These are phyloP conservation scores for Tympanoctomys barrerae DNA, from an alignment of 2,797 vertebrate species.

Conservation along the genomic window DNA sequence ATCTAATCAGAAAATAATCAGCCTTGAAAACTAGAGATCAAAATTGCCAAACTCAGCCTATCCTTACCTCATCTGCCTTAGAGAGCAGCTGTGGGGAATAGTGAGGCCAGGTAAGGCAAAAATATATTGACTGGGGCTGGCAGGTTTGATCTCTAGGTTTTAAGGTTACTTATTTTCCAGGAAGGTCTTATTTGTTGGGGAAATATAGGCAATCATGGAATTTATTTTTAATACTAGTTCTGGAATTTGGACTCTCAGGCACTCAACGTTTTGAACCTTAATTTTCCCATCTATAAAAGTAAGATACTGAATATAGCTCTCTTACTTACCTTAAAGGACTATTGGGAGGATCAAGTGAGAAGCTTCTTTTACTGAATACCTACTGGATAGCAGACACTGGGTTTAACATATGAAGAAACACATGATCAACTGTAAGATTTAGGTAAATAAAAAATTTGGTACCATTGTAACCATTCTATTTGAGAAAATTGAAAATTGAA, in stretches of 20 bases:
- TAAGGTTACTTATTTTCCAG: neutral
- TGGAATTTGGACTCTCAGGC: neutral
- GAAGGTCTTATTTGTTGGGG: neutral
- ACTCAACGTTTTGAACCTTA: neutral
- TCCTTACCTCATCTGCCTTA: neutral
- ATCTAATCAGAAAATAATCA: neutral
- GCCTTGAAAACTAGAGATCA: neutral
- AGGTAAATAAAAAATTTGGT: conserved; percentile 18
- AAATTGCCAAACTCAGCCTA: neutral
- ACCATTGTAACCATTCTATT: neutral
- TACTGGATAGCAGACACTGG: neutral
- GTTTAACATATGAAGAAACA: neutral
- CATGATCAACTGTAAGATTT: neutral
- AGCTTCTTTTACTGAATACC: neutral
- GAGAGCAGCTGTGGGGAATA: neutral
- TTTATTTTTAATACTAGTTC: neutral
- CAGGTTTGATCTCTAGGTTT: neutral
- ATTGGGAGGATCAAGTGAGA: neutral
- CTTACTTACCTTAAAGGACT: neutral
- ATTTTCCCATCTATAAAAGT: neutral
- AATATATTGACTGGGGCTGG: neutral
- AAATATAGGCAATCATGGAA: neutral
- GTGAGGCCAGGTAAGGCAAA: neutral
- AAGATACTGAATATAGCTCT: neutral
- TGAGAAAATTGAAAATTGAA: neutral